Evolutionary conservation across 1,140 invertebrate species (phyloP), one percentile per base, ranked within the genome.

Genomic region (Drosophila funebris): DNA sequence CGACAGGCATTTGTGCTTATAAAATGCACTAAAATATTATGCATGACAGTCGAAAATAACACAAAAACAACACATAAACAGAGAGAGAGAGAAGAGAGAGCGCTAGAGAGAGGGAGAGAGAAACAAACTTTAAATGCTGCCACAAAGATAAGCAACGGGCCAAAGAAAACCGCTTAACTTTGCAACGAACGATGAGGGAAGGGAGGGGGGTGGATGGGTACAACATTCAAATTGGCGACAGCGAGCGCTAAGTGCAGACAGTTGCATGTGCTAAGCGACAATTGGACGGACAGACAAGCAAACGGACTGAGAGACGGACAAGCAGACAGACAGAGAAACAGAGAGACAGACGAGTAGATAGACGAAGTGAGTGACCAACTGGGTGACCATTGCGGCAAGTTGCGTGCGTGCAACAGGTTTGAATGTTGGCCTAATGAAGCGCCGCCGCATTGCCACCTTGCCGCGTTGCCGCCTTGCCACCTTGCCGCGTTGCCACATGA

Each of bases 1-100:
- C 75, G 82, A 87, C 82, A 87, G 78, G 76, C 82, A 87, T 88
- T 87, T 87, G 66, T 76, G 78, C 83, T 87, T 88, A 88, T 88
- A 88, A 88, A 87, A 66, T 88, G 60, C 14, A 68, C 84, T 68
- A 83, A 88, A 83, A 83, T 88, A 87, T 88, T 85, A 69, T 60
- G 64, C 69, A 20, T 50, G 11, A 48, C 52, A 50, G 44, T 58
- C 62, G 31, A 64, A 58, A 57, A 46, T 16, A 46, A 29, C 29
- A 52, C 69, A 31, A 41, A 46, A 73, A 52, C 39, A 44, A 41
- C 13, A 41, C 13, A 54, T 16, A 39, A 8, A 68, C 22, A 2
- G 22, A 22, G 22, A 22, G 22, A 22, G 22, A 4, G 4, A 54
- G 11, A 62, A 53, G 27, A 54, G 3, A 46, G 33, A 39, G 54